Percentiles rank a stretch among this genome's conserved stretches.
These are phyloP conservation scores for Smutsia gigantea DNA, from an alignment of 2,797 vertebrate species.

Conservation along the genomic window DNA sequence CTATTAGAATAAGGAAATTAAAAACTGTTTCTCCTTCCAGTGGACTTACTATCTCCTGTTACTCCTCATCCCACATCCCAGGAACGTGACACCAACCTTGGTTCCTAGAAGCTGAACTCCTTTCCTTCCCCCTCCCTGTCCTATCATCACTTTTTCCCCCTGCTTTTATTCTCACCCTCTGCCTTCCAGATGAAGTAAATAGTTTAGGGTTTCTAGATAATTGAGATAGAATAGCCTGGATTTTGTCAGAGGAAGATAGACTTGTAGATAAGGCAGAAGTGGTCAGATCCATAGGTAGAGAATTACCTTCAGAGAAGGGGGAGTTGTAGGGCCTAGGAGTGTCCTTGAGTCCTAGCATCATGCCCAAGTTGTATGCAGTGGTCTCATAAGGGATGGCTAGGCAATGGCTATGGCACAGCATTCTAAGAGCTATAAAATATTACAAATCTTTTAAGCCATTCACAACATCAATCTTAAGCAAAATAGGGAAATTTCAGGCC, in stretches of 20 bases:
- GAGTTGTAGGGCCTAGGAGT: too few species aligned
- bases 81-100: not conserved
- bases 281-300: not conserved
- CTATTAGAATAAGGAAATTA: not conserved
- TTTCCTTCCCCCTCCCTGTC: not conserved
- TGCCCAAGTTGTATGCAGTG: not conserved
- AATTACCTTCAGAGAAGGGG: not conserved
- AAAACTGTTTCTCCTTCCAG: not conserved
- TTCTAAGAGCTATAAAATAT: not conserved
- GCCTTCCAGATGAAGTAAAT: not conserved
- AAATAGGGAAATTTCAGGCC: not conserved
- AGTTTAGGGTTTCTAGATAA: not conserved
- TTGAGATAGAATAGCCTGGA: not conserved
- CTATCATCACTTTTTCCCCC: too few species aligned
- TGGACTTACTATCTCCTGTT: not conserved
- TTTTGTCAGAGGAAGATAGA: not conserved
- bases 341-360: not conserved
- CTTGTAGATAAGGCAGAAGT: not conserved
- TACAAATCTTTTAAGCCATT: not conserved
- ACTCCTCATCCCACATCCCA: too few species aligned
- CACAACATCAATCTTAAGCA: not conserved
- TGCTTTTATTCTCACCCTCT: not conserved
- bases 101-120: not conserved
- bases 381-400: not conserved
- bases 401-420: not conserved